Conservation (phyloP, 1,140 invertebrate species). For the Drosophila albomicans region DNA sequence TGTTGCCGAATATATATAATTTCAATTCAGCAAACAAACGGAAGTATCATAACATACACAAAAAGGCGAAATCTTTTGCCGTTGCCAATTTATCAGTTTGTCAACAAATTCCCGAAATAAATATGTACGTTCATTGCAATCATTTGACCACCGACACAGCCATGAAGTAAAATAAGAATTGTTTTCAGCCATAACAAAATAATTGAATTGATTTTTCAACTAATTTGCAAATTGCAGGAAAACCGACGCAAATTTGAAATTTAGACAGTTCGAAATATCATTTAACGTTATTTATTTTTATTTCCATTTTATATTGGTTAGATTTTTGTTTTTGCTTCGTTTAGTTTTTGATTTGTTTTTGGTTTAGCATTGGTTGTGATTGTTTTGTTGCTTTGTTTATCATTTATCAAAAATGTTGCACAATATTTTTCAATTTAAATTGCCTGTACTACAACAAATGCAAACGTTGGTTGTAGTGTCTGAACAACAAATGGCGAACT, state of each 20-base stretch:
- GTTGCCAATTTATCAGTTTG: constrained; percentile 20
- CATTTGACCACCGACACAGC: constrained; percentile 7
- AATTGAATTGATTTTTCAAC: constrained; percentile 70
- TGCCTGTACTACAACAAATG: constrained; percentile 24
- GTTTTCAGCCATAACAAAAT: constrained; percentile 38
- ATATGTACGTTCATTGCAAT: constrained; percentile 7
- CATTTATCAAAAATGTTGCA: constrained; percentile 62
- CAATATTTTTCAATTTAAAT: constrained; percentile 67
- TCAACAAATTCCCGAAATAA: constrained; percentile 16
- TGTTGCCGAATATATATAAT: background rate
- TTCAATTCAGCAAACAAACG: background rate
- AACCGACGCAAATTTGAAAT: constrained; percentile 45
- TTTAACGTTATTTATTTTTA: constrained; percentile 54
- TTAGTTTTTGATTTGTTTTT: constrained; percentile 41
- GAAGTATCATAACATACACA: background rate
- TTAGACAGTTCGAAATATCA: constrained; percentile 48
- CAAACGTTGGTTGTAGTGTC: background rate
- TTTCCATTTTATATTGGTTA: constrained; percentile 14
- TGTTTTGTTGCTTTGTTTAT: constrained; percentile 40
- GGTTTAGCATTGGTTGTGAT: constrained; percentile 16
- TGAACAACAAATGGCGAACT: background rate
- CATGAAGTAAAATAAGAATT: constrained; percentile 22
- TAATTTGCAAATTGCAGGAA: constrained; percentile 68
- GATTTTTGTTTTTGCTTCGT: constrained; percentile 7
- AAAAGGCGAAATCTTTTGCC: constrained; percentile 6